These are phyloP conservation scores for Theocolax elegans DNA, from an alignment of 1,140 invertebrate genomes.

Conservation along the genomic window DNA sequence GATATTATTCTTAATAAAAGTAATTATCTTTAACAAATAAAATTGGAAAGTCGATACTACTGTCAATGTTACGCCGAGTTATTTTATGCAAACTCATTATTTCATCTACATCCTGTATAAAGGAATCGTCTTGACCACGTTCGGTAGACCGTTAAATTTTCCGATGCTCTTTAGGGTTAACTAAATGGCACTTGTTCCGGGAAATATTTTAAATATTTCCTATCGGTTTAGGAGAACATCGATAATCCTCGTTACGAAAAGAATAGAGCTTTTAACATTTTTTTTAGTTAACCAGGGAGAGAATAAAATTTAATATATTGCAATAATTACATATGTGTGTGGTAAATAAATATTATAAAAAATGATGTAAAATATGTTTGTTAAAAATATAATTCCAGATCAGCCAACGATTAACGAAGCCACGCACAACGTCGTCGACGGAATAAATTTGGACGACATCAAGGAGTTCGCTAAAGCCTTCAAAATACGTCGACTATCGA, in stretches of 20 bases:
- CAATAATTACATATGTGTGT: too few relatives aligned
- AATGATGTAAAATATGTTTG: too few relatives aligned
- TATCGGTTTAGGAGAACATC: too few relatives aligned
- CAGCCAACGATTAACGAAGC: conserved; percentile 93
- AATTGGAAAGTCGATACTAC: conserved; percentile 1
- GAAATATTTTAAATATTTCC: too few relatives aligned
- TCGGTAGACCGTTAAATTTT: conserved; percentile 5
- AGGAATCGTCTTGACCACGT: neutral
- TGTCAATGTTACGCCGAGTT: neutral
- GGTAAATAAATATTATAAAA: too few relatives aligned
- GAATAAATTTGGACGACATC: conserved; percentile 96
- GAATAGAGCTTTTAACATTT: too few relatives aligned
- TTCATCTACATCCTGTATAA: neutral
- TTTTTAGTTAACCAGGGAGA: too few relatives aligned
- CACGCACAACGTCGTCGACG: conserved; percentile 93
- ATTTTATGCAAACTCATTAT: neutral
- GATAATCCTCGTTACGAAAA: too few relatives aligned
- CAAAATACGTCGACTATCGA: conserved; percentile 89
- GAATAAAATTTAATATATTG: too few relatives aligned
- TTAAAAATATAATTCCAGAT: conserved; percentile 69
- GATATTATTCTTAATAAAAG: neutral
- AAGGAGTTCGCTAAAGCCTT: conserved; percentile 98
- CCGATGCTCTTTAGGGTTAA: neutral
- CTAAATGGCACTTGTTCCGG: neutral
- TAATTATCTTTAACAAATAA: conserved; percentile 7